These are phyloP conservation scores for Dendrolimus pini DNA, from an alignment of 2,888 invertebrate species.

Conservation along the genomic window DNA sequence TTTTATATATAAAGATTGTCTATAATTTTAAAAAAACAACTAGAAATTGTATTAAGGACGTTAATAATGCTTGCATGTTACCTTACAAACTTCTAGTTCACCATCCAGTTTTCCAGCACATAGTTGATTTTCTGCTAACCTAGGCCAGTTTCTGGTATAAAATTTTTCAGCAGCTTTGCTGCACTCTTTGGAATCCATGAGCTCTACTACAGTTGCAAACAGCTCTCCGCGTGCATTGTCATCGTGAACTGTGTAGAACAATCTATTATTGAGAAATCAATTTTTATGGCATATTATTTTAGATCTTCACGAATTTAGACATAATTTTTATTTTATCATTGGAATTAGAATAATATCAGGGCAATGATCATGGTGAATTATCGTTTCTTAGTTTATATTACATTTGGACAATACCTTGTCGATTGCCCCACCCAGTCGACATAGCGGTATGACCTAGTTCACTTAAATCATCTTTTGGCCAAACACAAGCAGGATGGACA, in stretches of 20 bases:
- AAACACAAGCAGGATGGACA: constrained; percentile 49
- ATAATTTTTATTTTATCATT: too few relatives aligned
- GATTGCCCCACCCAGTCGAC: constrained; percentile 50
- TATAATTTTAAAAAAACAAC: too few relatives aligned
- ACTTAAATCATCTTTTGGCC: constrained; percentile 25
- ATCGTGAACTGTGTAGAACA: constrained; percentile 13
- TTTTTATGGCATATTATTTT: too few relatives aligned
- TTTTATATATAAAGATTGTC: too few relatives aligned
- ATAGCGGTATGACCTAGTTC: constrained; percentile 25
- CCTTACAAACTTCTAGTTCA: constrained; percentile 53
- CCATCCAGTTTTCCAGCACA: constrained; percentile 52
- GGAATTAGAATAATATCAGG: too few relatives aligned
- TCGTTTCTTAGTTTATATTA: too few relatives aligned
- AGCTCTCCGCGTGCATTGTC: constrained; percentile 31
- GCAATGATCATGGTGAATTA: too few relatives aligned
- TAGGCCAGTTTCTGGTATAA: constrained; percentile 39
- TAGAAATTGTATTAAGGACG: too few relatives aligned
- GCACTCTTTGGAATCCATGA: constrained; percentile 35
- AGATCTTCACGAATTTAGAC: too few relatives aligned
- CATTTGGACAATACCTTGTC: constrained; percentile 26
- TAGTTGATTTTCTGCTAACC: constrained; percentile 38
- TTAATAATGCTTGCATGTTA: constrained; percentile 9
- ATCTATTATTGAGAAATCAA: background rate
- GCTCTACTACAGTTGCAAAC: constrained; percentile 35
- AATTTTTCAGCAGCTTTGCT: constrained; percentile 22